Evolutionary conservation across 2,888 invertebrate genomes (phyloP), one percentile per base, ranked within the genome.

Genomic region (Diarsia rubi): DNA sequence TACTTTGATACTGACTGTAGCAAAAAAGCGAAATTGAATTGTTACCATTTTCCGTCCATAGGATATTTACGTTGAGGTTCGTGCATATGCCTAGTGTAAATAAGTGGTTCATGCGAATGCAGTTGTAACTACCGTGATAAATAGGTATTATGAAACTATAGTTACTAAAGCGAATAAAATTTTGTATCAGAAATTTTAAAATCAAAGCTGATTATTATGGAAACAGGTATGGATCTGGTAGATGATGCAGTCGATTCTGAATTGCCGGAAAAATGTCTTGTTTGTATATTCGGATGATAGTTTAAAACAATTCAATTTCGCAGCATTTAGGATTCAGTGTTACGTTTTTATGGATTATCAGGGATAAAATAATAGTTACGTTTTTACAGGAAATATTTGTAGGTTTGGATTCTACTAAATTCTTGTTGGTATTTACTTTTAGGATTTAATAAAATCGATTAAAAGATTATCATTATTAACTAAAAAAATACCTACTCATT

Each of bases 1-100:
- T 91, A 92, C 91, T 87, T 92, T 90, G 88, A 91, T 91, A 94
- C 90, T 88, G 91, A 93, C 92, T 91, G 87, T 93, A 95, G 95
- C 95, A 93, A 95, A 94, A 94, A 96, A 95, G 95, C 96, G 96
- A 96, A 96, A 96, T 96, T 96, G 96, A 96, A 96, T 96, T 96
- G 96, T 96, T 95, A 93, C 93, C 94, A 92, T 92, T 92, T 93
- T 95, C 95, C 94, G 94, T 95, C 94, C 90, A 90, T 91, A 92
- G 94, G 95, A 95, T 92, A 93, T 93, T 94, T 90, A 87, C 88
- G 89, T 92, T 91, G 93, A 92, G 90, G 88, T 90, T 93, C 95
- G 95, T 96, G 95, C 95, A 95, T 87, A 91, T 91, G 90, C 90
- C 92, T 92, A 93, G 81, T 86, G 81, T 88, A 90, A 91, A 91